Conservation (phyloP, 2,113 vertebrate species). For the Cervus canadensis region DNA sequence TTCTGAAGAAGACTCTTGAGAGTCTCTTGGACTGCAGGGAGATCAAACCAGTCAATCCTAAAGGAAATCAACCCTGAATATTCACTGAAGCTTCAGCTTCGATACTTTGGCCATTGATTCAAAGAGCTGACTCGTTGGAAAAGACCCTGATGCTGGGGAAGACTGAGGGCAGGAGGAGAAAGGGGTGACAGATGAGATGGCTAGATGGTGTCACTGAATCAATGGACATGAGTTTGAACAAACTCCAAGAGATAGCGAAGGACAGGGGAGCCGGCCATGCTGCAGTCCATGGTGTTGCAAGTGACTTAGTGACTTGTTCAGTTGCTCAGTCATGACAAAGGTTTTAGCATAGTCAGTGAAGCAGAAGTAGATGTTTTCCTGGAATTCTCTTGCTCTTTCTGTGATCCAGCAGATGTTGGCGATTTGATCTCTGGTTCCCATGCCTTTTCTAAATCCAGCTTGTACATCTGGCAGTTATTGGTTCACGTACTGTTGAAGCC, state of each 20-base stretch:
- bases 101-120: neutral
- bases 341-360: neutral
- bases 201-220: neutral
- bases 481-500: neutral
- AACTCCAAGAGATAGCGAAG: neutral
- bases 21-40: neutral
- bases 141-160: neutral
- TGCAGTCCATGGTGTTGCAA: neutral
- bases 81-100: neutral
- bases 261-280: neutral
- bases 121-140: neutral
- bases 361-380: neutral
- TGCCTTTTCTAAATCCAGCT: neutral
- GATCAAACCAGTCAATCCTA: neutral
- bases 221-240: neutral
- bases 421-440: neutral
- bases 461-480: neutral
- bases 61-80: neutral
- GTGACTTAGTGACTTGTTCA: neutral
- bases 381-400: neutral
- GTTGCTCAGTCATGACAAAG: neutral
- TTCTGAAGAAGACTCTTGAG: neutral
- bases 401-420: fast-evolving
- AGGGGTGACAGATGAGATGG: neutral
- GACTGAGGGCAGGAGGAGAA: neutral